These are phyloP conservation scores for Falco naumanni DNA, from an alignment of 2,797 vertebrate species.

Conservation along the genomic window DNA sequence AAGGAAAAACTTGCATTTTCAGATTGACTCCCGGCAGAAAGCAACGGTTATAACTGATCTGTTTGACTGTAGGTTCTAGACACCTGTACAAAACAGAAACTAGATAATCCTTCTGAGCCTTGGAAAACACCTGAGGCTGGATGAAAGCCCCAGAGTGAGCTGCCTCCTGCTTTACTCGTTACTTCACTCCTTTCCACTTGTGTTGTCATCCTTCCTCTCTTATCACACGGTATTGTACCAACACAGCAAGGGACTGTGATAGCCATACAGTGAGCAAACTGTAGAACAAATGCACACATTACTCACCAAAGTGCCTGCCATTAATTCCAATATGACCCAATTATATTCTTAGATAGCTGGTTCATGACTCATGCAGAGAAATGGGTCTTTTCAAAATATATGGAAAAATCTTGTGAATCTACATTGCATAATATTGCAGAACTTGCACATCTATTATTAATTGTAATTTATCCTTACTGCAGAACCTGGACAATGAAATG, in stretches of 20 bases:
- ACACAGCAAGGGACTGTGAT: background rate
- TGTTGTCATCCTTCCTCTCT: background rate
- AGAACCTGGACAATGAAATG: background rate
- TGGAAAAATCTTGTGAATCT: background rate
- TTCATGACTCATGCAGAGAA: slow-evolving; percentile 54
- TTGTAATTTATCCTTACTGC: slow-evolving; percentile 34
- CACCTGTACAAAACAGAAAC: background rate
- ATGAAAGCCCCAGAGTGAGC: background rate
- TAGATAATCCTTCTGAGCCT: background rate
- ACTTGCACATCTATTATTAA: background rate
- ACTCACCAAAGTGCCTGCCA: background rate
- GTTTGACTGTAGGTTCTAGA: background rate
- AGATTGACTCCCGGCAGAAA: background rate
- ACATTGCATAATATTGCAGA: background rate
- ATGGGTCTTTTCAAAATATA: slow-evolving; percentile 34
- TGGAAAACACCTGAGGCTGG: background rate
- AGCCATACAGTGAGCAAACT: background rate
- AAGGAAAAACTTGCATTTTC: background rate
- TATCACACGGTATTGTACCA: background rate
- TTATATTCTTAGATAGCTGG: slow-evolving; percentile 33
- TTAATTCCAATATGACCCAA: slow-evolving; percentile 51
- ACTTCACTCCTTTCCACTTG: background rate
- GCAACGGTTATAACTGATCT: background rate
- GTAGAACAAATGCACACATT: background rate
- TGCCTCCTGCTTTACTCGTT: background rate